phyloP scores from a whole-genome alignment of 2,888 invertebrate species.

The Apamea crenata region DNA sequence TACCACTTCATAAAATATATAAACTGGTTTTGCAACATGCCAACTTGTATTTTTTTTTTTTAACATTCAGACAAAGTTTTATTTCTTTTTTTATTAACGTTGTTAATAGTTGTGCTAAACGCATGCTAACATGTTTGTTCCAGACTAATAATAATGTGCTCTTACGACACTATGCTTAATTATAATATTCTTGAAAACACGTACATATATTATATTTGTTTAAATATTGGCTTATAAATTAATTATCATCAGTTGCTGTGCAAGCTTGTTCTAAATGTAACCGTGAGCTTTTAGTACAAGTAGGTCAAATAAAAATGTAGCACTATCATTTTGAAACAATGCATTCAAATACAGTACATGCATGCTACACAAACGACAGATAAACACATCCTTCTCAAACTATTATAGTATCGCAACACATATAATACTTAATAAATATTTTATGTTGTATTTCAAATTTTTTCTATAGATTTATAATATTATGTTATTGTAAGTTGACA shows the following conservation, averaged over 20 bases:
- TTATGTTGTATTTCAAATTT: neutral
- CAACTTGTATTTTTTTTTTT: constrained; percentile 64
- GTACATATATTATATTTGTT: constrained; percentile 29
- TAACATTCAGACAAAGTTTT: constrained; percentile 66
- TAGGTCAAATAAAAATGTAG: constrained; percentile 45
- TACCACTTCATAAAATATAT: constrained; percentile 69
- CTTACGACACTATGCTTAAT: constrained; percentile 49
- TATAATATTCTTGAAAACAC: constrained; percentile 30
- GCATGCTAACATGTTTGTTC: constrained; percentile 55
- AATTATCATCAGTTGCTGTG: constrained; percentile 16
- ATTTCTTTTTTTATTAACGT: constrained; percentile 66
- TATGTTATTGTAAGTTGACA: constrained; percentile 36
- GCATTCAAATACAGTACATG: constrained; percentile 13
- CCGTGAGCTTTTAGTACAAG: constrained; percentile 36
- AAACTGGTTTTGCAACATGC: constrained; percentile 75
- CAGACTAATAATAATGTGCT: constrained; percentile 49
- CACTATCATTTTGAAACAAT: constrained; percentile 41
- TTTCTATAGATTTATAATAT: constrained; percentile 23
- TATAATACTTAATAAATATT: neutral
- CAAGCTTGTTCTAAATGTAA: constrained; percentile 34
- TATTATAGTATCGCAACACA: neutral
- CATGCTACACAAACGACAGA: constrained; percentile 1
- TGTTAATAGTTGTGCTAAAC: constrained; percentile 69
- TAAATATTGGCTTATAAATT: constrained; percentile 33
- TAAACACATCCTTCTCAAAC: constrained; percentile 1